These are phyloP conservation scores for Icerya purchasi DNA, from an alignment of 2,888 invertebrate genomes.

Conservation along the genomic window DNA sequence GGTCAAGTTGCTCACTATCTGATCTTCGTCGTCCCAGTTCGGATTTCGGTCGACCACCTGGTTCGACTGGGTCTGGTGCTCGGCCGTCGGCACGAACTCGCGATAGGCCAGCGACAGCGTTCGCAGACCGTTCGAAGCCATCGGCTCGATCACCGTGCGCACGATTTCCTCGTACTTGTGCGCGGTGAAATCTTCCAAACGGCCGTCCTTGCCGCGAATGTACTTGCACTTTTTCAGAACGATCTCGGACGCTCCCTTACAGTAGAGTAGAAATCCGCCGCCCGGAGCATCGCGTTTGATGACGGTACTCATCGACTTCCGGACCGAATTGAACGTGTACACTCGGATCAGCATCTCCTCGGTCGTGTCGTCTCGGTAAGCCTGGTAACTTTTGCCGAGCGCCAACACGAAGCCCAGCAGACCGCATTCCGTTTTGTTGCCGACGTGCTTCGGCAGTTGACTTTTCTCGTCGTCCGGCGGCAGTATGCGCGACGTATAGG, in stretches of 20 bases:
- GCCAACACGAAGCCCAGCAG: conserved; percentile 36
- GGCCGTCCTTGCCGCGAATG: conserved; percentile 24
- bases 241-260: conserved; percentile 43
- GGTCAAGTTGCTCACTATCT: conserved; percentile 29
- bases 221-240: conserved; percentile 34
- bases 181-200: conserved; percentile 17
- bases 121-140: conserved; percentile 29
- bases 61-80: conserved; percentile 25
- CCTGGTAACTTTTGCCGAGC: conserved; percentile 33
- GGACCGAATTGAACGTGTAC: conserved; percentile 40
- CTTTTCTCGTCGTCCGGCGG: conserved; percentile 22
- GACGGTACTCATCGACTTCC: conserved; percentile 43
- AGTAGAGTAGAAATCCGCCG: conserved; percentile 33
- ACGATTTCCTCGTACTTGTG: conserved; percentile 19
- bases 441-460: conserved; percentile 33
- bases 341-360: conserved; percentile 32
- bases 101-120: conserved; percentile 34
- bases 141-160: conserved; percentile 21
- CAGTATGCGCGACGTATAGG: conserved; percentile 34
- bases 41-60: conserved; percentile 26
- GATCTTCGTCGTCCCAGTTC: conserved; percentile 35
- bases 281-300: conserved; percentile 28
- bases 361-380: conserved; percentile 31
- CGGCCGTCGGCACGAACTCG: conserved; percentile 28
- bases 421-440: conserved; percentile 46